Evolutionary conservation across 2,888 invertebrate species (phyloP).

Genomic region (Caenorhabditis sp.): DNA sequence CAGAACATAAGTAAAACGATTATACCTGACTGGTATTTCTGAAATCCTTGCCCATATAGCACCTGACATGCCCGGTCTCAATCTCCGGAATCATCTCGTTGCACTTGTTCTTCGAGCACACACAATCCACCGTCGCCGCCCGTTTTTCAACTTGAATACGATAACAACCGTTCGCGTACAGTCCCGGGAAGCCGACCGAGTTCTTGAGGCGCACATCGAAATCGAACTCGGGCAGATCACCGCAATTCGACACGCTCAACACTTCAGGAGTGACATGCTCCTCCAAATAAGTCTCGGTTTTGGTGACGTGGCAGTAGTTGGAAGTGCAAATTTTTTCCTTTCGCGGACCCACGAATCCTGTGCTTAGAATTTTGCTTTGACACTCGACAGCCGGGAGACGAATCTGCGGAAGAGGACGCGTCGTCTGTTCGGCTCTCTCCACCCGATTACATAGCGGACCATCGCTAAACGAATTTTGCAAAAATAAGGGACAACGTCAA

Average conservation of each 20-base stretch:
- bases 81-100: constrained; percentile 65
- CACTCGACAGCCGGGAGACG: constrained; percentile 63
- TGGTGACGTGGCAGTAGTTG: constrained; percentile 71
- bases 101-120: constrained; percentile 70
- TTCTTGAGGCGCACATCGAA: constrained; percentile 63
- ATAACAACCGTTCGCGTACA: constrained; percentile 71
- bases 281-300: constrained; percentile 65
- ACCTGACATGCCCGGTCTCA: constrained; percentile 60
- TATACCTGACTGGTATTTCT: constrained; percentile 55
- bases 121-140: constrained; percentile 63
- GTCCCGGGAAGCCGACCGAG: constrained; percentile 60
- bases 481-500: no score
- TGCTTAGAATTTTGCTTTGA: constrained; percentile 60
- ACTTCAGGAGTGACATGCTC: constrained; percentile 45
- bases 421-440: constrained; percentile 57
- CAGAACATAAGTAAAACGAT: no score
- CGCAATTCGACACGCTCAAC: constrained; percentile 61
- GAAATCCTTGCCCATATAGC: constrained; percentile 63
- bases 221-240: constrained; percentile 65
- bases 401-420: constrained; percentile 56
- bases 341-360: constrained; percentile 51
- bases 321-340: constrained; percentile 62
- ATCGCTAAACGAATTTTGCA: constrained; percentile 44
- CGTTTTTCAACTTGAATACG: constrained; percentile 62
- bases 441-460: constrained; percentile 58